A percentile compares a stretch with the other conserved stretches of the same genome.
Conservation (phyloP, 2,113 vertebrate species). For the Phainopepla nitens region DNA sequence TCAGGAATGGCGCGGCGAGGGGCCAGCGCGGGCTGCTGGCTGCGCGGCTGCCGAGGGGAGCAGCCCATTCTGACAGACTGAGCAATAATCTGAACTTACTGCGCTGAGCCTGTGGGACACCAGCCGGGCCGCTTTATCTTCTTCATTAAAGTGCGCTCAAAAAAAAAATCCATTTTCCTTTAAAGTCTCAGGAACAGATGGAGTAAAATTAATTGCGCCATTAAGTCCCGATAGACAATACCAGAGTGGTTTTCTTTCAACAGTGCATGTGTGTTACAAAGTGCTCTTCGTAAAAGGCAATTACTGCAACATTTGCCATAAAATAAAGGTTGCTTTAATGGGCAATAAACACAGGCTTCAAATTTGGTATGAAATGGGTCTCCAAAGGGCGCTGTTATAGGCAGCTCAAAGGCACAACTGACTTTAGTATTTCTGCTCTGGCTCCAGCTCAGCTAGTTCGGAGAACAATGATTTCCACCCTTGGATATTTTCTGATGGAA, state of each 20-base stretch:
- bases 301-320: slow-evolving; percentile 92
- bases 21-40: slow-evolving; percentile 79
- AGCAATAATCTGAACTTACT: slow-evolving; percentile 89
- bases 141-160: slow-evolving; percentile 96
- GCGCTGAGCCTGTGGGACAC: slow-evolving; percentile 85
- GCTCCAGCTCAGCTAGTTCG: slow-evolving; percentile 74
- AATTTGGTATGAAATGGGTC: slow-evolving; percentile 87
- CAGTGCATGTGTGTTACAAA: slow-evolving; percentile 88
- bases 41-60: slow-evolving; percentile 76
- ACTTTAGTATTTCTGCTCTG: slow-evolving; percentile 76
- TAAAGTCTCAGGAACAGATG: slow-evolving; percentile 96
- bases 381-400: slow-evolving; percentile 82
- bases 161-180: slow-evolving; percentile 92
- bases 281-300: slow-evolving; percentile 92
- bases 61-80: slow-evolving; percentile 88
- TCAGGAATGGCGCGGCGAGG: slow-evolving; percentile 82
- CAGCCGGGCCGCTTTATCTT: slow-evolving; percentile 90
- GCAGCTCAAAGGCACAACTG: slow-evolving; percentile 82
- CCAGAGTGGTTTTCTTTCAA: slow-evolving; percentile 90
- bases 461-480: slow-evolving; percentile 81
- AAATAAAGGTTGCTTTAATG: slow-evolving; percentile 96
- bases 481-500: slow-evolving; percentile 75
- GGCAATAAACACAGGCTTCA: slow-evolving; percentile 92
- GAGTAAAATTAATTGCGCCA: slow-evolving; percentile 97
- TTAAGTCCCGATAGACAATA: slow-evolving; percentile 94